phyloP scores from a whole-genome alignment of 1,140 invertebrate species.

The Drosophila malerkotliana region DNA sequence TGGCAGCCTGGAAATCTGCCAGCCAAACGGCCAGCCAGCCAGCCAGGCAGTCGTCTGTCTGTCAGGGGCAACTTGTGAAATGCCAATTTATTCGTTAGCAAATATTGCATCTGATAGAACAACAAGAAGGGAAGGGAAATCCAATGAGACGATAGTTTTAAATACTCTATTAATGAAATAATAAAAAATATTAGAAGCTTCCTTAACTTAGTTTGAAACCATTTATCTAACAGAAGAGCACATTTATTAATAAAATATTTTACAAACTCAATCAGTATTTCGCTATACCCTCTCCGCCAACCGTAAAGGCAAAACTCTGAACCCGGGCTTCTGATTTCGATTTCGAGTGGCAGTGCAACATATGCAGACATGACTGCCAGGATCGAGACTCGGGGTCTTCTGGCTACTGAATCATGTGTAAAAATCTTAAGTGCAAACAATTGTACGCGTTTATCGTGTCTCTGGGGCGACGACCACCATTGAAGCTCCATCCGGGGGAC shows the following conservation, averaged over 20 bases:
- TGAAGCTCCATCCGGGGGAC: slow-evolving; percentile 48
- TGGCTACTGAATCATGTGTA: slow-evolving; percentile 83
- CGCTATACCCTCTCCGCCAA: not conserved
- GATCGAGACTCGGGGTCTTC: slow-evolving; percentile 45
- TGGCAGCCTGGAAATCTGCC: slow-evolving; percentile 19
- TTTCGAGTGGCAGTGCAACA: slow-evolving; percentile 77
- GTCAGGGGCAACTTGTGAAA: slow-evolving; percentile 80
- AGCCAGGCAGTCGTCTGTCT: slow-evolving; percentile 67
- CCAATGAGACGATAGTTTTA: not conserved
- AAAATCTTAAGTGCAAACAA: slow-evolving; percentile 84
- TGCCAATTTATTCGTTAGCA: slow-evolving; percentile 83
- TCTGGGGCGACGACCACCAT: slow-evolving; percentile 82
- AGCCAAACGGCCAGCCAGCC: slow-evolving; percentile 25
- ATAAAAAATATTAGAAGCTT: not conserved
- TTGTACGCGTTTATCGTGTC: slow-evolving; percentile 83
- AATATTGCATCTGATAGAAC: slow-evolving; percentile 82
- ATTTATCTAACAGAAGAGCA: too few species aligned
- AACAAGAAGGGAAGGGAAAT: slow-evolving; percentile 32
- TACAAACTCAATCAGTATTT: not conserved
- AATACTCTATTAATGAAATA: not conserved
- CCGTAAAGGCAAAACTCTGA: not conserved
- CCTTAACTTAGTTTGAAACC: too few species aligned
- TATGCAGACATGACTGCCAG: slow-evolving; percentile 77
- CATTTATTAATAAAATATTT: not conserved
- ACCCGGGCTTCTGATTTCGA: slow-evolving; percentile 27